phyloP scores from a whole-genome alignment of 2,113 vertebrate genomes.

The Setophaga coronata region DNA sequence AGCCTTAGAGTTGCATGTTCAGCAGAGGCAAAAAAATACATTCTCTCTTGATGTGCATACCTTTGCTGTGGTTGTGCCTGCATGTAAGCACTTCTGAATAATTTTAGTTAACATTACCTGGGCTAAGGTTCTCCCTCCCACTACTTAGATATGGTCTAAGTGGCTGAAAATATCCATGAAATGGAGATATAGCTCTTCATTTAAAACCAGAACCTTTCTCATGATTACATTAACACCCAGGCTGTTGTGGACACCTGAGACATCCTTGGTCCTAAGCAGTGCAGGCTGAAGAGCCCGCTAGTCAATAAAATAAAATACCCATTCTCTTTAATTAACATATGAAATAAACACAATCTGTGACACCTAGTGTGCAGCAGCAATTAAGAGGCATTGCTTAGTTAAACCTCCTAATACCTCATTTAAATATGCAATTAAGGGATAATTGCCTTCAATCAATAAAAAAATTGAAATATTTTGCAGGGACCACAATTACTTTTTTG shows the following conservation, averaged over 20 bases:
- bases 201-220: constrained; percentile 72
- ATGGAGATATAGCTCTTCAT: constrained; percentile 63
- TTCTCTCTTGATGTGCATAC: background rate
- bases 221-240: constrained; percentile 73
- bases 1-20: background rate
- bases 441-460: constrained; percentile 92
- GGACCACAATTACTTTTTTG: constrained; percentile 78
- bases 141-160: background rate
- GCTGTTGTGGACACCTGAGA: constrained; percentile 74
- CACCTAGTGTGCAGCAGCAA: constrained; percentile 87
- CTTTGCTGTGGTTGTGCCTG: background rate
- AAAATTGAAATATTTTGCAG: constrained; percentile 85
- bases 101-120: background rate
- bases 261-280: constrained; percentile 72
- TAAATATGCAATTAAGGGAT: constrained; percentile 92
- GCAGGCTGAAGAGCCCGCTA: constrained; percentile 72
- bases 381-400: constrained; percentile 90
- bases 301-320: constrained; percentile 85
- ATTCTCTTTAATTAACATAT: constrained; percentile 90
- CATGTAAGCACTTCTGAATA: background rate
- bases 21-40: background rate
- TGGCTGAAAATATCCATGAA: constrained; percentile 57
- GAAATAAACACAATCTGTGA: constrained; percentile 90
- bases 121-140: background rate
- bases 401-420: constrained; percentile 89